A percentile compares a stretch with the other conserved stretches of the same genome.
Evolutionary conservation across 2,888 invertebrate species (phyloP).

Genomic region (Diogma glabrata): DNA sequence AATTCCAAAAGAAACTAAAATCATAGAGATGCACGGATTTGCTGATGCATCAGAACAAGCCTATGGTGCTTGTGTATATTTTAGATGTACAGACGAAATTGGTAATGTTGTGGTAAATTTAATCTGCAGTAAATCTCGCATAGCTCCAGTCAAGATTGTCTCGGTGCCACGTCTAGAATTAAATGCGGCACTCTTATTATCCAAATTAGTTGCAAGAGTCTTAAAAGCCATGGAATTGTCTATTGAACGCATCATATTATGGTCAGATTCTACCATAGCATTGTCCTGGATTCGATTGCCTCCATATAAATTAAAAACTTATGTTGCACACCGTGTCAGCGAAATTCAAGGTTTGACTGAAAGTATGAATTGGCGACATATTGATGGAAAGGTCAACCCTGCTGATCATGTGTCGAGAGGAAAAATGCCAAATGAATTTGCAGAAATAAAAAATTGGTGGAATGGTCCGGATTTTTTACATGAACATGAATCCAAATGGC

Average conservation of each 20-base stretch:
- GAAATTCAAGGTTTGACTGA: background rate
- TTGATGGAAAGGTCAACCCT: conserved; percentile 13
- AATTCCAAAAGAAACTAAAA: too few relatives aligned
- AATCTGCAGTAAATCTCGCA: too few relatives aligned
- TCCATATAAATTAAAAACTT: background rate
- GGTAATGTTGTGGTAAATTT: conserved; percentile 11
- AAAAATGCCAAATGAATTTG: background rate
- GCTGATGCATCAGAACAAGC: too few relatives aligned
- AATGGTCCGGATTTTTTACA: conserved; percentile 1
- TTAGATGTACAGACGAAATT: conserved; percentile 14
- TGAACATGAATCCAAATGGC: background rate
- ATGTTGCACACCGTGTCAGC: background rate
- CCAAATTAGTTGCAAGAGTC: conserved; percentile 19
- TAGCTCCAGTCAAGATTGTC: conserved; percentile 19
- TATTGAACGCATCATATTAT: conserved; percentile 18
- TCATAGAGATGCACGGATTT: too few relatives aligned
- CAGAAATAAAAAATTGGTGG: conserved; percentile 2
- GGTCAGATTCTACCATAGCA: conserved; percentile 23
- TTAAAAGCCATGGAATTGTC: conserved; percentile 14
- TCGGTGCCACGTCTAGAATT: conserved; percentile 23
- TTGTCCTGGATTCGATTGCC: too few relatives aligned
- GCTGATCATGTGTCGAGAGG: conserved; percentile 18
- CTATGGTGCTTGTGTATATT: too few relatives aligned
- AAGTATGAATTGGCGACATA: background rate
- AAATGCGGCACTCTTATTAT: conserved; percentile 21